Percentiles rank a stretch among this genome's conserved stretches.
Evolutionary conservation across 2,888 invertebrate species (phyloP).

Genomic region (Chirona hameri): DNA sequence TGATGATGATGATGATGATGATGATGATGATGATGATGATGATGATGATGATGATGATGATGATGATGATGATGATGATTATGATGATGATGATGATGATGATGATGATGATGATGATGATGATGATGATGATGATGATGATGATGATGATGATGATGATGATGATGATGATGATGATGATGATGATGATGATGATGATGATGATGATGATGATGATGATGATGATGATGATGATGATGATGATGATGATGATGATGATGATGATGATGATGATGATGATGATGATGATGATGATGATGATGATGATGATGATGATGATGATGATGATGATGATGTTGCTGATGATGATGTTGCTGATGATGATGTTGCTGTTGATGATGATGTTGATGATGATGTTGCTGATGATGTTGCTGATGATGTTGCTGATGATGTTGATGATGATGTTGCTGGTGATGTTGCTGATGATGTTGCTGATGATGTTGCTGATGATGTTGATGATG

Average conservation of each 20-base stretch:
- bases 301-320: constrained; percentile 22
- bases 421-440: too few relatives aligned
- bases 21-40: constrained; percentile 22
- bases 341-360: too few relatives aligned
- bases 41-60: constrained; percentile 22
- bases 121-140: constrained; percentile 22
- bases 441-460: too few relatives aligned
- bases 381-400: too few relatives aligned
- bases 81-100: too few relatives aligned
- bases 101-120: constrained; percentile 22
- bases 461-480: too few relatives aligned
- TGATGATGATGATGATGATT: too few relatives aligned
- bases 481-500: too few relatives aligned
- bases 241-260: constrained; percentile 22
- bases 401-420: too few relatives aligned
- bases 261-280: constrained; percentile 11
- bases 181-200: constrained; percentile 22
- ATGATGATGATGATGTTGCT: too few relatives aligned
- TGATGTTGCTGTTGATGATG: too few relatives aligned
- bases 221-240: constrained; percentile 22
- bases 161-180: constrained; percentile 22
- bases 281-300: constrained; percentile 12
- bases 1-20: constrained; percentile 22
- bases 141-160: constrained; percentile 22
- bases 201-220: constrained; percentile 22